Conservation (phyloP, 2,888 invertebrate species). For the Noctua fimbriata region DNA sequence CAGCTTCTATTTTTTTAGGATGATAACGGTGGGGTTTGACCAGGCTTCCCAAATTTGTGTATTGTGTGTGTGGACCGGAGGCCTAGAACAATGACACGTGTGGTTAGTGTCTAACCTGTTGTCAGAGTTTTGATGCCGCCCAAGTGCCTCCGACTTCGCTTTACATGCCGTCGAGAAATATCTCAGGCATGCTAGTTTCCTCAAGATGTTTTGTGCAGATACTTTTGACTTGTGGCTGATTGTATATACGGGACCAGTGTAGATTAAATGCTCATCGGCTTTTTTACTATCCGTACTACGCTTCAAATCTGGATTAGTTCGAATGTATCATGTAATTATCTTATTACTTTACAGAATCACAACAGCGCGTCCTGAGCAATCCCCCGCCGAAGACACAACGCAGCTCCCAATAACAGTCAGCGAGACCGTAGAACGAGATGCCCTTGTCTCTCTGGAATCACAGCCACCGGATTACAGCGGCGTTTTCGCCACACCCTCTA, state of each 20-base stretch:
- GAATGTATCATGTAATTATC: background rate
- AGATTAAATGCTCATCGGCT: no score
- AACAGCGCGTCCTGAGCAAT: constrained; percentile 75
- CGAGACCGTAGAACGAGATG: constrained; percentile 83
- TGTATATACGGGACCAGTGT: background rate
- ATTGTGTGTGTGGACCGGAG: background rate
- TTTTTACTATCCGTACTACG: background rate
- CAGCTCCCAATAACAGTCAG: constrained; percentile 86
- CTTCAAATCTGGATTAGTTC: background rate
- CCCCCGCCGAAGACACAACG: constrained; percentile 76
- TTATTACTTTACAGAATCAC: constrained; percentile 78
- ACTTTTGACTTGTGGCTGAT: background rate
- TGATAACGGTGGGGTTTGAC: background rate
- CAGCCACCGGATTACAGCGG: constrained; percentile 78
- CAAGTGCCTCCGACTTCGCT: no score
- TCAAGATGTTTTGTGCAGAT: background rate
- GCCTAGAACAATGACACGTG: background rate
- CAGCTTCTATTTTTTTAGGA: background rate
- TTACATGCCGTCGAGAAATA: no score
- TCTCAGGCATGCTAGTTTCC: no score
- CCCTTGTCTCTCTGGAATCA: constrained; percentile 60
- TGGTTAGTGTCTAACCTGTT: no score
- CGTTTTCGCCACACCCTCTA: constrained; percentile 74
- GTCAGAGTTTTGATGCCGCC: no score
- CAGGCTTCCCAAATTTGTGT: background rate